phyloP scores from a whole-genome alignment of 2,797 vertebrate genomes.

The Okamejei kenojei region DNA sequence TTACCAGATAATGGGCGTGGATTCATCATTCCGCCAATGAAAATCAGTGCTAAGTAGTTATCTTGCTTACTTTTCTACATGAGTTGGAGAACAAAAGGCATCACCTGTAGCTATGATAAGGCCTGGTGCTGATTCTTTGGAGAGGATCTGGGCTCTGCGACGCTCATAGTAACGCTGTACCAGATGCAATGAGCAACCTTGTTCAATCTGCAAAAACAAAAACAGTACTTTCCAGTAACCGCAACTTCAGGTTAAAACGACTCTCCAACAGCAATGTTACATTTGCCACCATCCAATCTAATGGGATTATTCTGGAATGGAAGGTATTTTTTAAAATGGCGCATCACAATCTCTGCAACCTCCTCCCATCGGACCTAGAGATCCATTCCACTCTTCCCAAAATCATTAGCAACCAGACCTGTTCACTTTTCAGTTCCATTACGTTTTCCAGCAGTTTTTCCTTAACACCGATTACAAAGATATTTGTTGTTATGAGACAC shows the following conservation, averaged over 20 bases:
- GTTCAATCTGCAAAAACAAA: conserved; percentile 61
- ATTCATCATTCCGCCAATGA: background rate
- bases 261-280: background rate
- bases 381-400: too few relatives aligned
- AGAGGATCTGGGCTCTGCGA: conserved; percentile 84
- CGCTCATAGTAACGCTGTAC: conserved; percentile 90
- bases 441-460: too few relatives aligned
- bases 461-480: too few relatives aligned
- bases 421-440: too few relatives aligned
- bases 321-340: too few relatives aligned
- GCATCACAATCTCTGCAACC: too few relatives aligned
- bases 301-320: too few relatives aligned
- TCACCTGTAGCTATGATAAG: conserved; percentile 89
- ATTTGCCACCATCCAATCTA: too few relatives aligned
- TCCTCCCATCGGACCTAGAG: too few relatives aligned
- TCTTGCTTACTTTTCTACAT: background rate
- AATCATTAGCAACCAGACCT: too few relatives aligned
- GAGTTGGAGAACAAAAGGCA: background rate
- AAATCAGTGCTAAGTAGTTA: background rate
- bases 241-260: background rate
- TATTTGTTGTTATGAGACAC: too few relatives aligned
- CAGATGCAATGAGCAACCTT: conserved; percentile 90
- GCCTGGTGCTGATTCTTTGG: conserved; percentile 90
- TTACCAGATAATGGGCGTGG: background rate
- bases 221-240: background rate